phyloP scores from a whole-genome alignment of 1,140 invertebrate species.

The Bombus superbus region DNA sequence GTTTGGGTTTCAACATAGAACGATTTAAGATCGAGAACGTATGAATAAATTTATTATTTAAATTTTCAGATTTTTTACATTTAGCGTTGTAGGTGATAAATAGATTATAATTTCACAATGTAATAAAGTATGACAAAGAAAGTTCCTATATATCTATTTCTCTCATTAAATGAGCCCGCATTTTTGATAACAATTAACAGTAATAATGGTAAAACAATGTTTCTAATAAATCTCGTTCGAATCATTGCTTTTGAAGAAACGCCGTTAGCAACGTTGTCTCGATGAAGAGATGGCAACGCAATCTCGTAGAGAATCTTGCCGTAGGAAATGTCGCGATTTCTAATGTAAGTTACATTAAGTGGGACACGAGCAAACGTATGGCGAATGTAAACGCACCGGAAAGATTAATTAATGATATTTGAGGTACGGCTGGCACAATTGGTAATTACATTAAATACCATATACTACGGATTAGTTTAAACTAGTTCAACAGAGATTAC shows the following conservation, averaged over 20 bases:
- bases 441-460: slow-evolving; percentile 11
- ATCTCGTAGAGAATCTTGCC: background rate
- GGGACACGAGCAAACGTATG: background rate
- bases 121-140: too few relatives aligned
- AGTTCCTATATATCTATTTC: background rate
- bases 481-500: background rate
- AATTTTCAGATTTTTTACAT: background rate
- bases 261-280: too few relatives aligned
- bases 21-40: background rate
- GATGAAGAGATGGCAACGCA: background rate
- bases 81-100: too few relatives aligned
- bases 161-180: background rate
- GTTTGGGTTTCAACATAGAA: too few relatives aligned
- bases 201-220: background rate
- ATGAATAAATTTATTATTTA: background rate
- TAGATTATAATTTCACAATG: too few relatives aligned
- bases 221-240: too few relatives aligned
- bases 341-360: slow-evolving; percentile 25
- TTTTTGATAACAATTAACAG: background rate
- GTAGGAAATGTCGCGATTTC: background rate
- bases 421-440: slow-evolving; percentile 15
- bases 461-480: slow-evolving; percentile 17
- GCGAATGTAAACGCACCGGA: background rate
- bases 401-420: slow-evolving; percentile 31
- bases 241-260: background rate